Evolutionary conservation across 1,140 invertebrate species (phyloP), one percentile per base, ranked within the genome.

Genomic region (Aplysia californica): DNA sequence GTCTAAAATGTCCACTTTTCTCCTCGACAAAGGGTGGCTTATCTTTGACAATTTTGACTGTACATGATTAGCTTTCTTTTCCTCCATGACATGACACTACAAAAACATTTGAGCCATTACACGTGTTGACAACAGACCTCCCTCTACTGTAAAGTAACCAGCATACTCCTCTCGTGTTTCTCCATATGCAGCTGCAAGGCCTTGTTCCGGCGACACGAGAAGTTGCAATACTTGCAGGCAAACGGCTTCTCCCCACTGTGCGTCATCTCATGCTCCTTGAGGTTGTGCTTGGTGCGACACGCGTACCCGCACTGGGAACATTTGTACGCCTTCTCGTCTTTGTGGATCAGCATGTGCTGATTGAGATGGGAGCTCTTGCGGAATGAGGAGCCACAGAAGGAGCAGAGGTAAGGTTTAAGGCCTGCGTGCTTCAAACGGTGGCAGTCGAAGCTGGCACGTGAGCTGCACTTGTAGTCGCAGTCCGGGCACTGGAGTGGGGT

Each of bases 241-340:
- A 66, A 75, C 18, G 72, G 72, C 55, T 75, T 75, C 72, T 75
- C 72, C 21, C 72, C 72, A 10, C 59, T 50, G 36, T 75, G 72
- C n/a, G 64, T 66, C 72, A 66, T 75, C 39, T 66, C 59, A 85
- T 96, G 96, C 76, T 95, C 92, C 77, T 95, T 91, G 31, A 97
- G 91, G 87, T 96, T 95, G 89, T 95, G 96, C 85, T 96, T 96
- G 73, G 95, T 92, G 39, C 95, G 92, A 87, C 96, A 96, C 23
- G 31, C 23, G 23, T 83, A 79, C 5, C 68, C 64, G 55, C 83
- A 84, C 23, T 72, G 55, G 10, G 50, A 55, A 68, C 83, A 84
- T 23, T 72, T 70, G 91, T 97, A 97, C 0, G 97, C 96, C 87
- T 75, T 75, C 41, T 75, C 72, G 33, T 66, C 72, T 50, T 65